Base-by-base conservation (phyloP, 2,888 invertebrate genomes). In the Eupsilia transversa region DNA sequence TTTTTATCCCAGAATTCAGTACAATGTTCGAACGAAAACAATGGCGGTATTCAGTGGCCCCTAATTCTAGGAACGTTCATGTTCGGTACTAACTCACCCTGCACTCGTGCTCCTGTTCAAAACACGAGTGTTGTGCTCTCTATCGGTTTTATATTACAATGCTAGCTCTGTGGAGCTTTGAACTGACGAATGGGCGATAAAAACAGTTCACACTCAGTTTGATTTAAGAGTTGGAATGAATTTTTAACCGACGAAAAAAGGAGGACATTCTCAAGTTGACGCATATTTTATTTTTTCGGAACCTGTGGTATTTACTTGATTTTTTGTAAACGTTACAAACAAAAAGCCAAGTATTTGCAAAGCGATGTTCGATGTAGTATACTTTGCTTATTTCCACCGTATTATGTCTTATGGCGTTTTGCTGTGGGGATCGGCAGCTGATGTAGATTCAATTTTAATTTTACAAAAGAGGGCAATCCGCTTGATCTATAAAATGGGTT, bases 11-110 rank as follows among this genome's bases (percentile, higher is more conserved):
- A 76, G 76, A 74, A 84, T 74, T 81, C 69, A 65, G 57, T 82
- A 85, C 77, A 77, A 84, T 65, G 84, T 86, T 72, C n/a, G 0
- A 68, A 65, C 20, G 9, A 43, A 72, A 84, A 86, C 86, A 86
- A 86, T 73, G 65, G 63, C 35, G n/a, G 63, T 60, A 74, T 75
- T 86, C 74, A 83, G 68, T 56, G 65, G 60, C 38, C 68, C 69
- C 76, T 73, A 76, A 75, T 86, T 86, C 86, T 77, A 65, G 67
- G 86, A 86, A 86, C 74, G 33, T 27, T 46, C 33, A 23, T 33
- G 59, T 70, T 67, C 65, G 57, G 38, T 52, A 23, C 65, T 79
- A 73, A 81, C 74, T 75, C 77, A 23, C 27, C 23, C 63, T 30
- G 30, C 14, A 65, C 46, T 66, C 74, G 73, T 67, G 78, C 65